Percentiles rank a stretch among this genome's conserved stretches.
These are phyloP conservation scores for Lemur catta DNA, from an alignment of 2,797 vertebrate genomes.

Conservation along the genomic window DNA sequence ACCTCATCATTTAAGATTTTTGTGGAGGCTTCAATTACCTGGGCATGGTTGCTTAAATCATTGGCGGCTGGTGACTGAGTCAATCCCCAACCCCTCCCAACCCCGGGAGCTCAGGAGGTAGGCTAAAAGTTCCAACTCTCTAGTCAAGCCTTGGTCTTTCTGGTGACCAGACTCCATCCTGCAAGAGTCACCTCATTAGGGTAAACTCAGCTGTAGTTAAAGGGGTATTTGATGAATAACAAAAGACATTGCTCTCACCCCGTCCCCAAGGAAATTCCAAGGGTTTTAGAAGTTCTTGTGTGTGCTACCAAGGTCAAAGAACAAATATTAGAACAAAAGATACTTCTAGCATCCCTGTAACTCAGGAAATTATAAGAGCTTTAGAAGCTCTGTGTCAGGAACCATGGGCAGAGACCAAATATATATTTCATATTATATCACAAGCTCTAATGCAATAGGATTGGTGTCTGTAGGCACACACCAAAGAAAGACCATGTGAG, in stretches of 20 bases:
- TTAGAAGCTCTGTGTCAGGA: background rate
- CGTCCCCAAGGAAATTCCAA: background rate
- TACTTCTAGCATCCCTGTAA: background rate
- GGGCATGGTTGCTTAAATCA: background rate
- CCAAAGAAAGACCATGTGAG: background rate
- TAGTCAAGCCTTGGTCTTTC: background rate
- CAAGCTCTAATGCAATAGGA: background rate
- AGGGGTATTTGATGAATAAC: background rate
- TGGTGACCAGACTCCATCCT: too few relatives aligned
- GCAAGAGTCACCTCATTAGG: background rate
- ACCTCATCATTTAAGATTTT: background rate
- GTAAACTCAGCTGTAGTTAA: background rate
- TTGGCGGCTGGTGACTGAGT: background rate
- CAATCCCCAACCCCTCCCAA: background rate
- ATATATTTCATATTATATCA: background rate
- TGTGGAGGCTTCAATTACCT: background rate
- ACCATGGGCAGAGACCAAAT: background rate
- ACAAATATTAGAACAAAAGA: background rate
- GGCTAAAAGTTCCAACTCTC: background rate
- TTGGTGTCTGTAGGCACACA: background rate
- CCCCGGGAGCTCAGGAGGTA: background rate
- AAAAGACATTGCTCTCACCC: background rate
- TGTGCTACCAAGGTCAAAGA: background rate
- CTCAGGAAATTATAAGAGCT: background rate
- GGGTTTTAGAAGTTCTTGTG: background rate